Base-by-base conservation (phyloP, 2,888 invertebrate genomes). In the Caradrina clavipalpis region DNA sequence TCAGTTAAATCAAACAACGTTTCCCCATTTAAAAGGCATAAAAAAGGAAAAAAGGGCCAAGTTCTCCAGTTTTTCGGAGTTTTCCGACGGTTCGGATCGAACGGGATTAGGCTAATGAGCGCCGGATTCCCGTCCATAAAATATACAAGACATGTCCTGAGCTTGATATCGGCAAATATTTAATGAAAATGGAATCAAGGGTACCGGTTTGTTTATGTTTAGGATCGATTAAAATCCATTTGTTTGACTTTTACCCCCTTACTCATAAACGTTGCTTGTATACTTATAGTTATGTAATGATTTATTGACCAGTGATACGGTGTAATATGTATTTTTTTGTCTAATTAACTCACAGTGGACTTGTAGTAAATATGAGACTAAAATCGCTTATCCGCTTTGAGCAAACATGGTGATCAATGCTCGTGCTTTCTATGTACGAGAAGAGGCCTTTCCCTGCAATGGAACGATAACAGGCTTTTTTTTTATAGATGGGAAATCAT, bases 61-160 rank as follows among this genome's bases (percentile, higher is more conserved):
- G 78, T 82, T 74, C 53, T 64, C 78, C 73, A 73, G 81, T 86
- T 82, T 81, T 71, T 80, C 75, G 62, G 75, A 71, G 72, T 76
- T 80, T 56, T 60, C 42, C 77, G 73, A 54, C 58, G 71, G 76
- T 76, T 73, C 77, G 78, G 79, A 87, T 87, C 82, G 86, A 86
- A 81, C 69, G 53, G 82, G 85, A 87, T 87, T 85, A 87, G 77
- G 78, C 82, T 87, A 87, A 87, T 85, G 86, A 87, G 82, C 62
- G 64, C 64, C 71, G 80, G 77, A 77, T 76, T 83, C 75, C 76
- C 69, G 75, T 84, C 81, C 81, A 80, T 86, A 85, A 85, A 87
- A 82, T 81, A 80, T 84, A 82, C 79, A 80, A 77, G 76, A 68
- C 80, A 75, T 76, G 67, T 83, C 78, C 77, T 51, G 56, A 71